These are phyloP conservation scores for Trissolcus basalis DNA, from an alignment of 1,140 invertebrate species.

Conservation along the genomic window DNA sequence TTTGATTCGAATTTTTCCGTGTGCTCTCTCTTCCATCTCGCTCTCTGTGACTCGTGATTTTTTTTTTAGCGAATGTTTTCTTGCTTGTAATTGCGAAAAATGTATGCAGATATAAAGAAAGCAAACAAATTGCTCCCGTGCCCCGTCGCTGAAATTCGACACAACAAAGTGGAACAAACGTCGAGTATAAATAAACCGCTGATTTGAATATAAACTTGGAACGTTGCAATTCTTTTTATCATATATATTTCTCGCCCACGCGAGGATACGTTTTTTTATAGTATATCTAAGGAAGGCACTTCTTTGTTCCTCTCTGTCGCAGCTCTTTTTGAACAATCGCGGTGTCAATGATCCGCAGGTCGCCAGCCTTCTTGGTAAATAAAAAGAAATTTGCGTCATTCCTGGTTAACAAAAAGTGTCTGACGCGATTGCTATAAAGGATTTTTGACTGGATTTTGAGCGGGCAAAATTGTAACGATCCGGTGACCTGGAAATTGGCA, in stretches of 20 bases:
- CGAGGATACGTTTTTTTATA: slow-evolving; percentile 39
- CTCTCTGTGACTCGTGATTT: neutral
- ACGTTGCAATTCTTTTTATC: slow-evolving; percentile 36
- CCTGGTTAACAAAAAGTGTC: no score
- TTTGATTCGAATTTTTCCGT: slow-evolving; percentile 5
- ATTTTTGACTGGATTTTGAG: no score
- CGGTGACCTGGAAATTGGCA: no score
- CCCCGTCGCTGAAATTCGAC: slow-evolving; percentile 26
- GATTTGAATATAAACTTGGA: slow-evolving; percentile 45
- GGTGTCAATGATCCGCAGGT: slow-evolving; percentile 52
- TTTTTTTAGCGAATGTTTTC: slow-evolving; percentile 4
- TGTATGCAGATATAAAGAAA: neutral
- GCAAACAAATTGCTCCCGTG: neutral
- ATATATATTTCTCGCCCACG: slow-evolving; percentile 24
- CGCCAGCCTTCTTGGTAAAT: slow-evolving; percentile 42
- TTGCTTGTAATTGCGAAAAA: neutral
- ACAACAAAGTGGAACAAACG: slow-evolving; percentile 40
- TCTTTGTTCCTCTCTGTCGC: slow-evolving; percentile 25
- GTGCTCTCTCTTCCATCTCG: no score
- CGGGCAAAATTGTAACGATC: no score
- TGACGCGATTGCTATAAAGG: no score
- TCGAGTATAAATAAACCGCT: slow-evolving; percentile 40
- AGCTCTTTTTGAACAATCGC: slow-evolving; percentile 37
- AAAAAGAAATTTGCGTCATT: neutral
- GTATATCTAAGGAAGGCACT: slow-evolving; percentile 28